A percentile compares a stretch with the other conserved stretches of the same genome.
phyloP scores from a whole-genome alignment of 1,140 invertebrate species.

The Lycorma delicatula region DNA sequence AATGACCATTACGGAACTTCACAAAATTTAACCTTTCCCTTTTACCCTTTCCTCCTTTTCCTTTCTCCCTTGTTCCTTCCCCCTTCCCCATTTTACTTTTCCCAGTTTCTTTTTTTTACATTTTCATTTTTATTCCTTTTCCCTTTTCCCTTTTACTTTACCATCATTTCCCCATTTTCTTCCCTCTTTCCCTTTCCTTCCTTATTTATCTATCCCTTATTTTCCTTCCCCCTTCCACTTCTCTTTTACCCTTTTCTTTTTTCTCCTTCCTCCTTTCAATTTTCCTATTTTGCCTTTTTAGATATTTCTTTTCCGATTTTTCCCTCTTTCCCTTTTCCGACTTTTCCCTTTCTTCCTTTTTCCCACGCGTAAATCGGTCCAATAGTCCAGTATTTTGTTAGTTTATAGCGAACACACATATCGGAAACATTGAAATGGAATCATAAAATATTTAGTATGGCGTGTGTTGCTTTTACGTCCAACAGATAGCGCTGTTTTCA shows the following conservation, averaged over 20 bases:
- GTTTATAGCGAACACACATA: too few relatives aligned
- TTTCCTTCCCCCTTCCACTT: conserved; percentile 2
- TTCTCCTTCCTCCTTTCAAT: too few relatives aligned
- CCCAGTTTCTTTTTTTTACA: too few relatives aligned
- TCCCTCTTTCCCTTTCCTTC: too few relatives aligned
- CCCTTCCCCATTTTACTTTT: background rate
- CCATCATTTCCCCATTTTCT: background rate
- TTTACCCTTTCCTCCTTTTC: conserved; percentile 37
- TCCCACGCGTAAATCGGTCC: background rate
- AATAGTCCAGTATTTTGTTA: too few relatives aligned
- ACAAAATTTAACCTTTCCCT: conserved; percentile 36
- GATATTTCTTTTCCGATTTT: too few relatives aligned
- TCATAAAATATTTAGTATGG: too few relatives aligned
- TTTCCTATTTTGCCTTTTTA: conserved; percentile 5
- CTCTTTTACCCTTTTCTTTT: background rate
- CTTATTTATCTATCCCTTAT: conserved; percentile 4
- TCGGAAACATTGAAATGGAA: too few relatives aligned
- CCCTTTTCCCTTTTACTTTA: background rate
- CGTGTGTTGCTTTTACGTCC: too few relatives aligned
- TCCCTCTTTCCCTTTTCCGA: too few relatives aligned
- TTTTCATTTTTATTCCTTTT: conserved; percentile 15
- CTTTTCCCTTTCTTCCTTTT: background rate
- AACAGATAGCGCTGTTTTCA: too few relatives aligned
- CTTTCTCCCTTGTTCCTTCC: conserved; percentile 9
- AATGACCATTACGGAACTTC: too few relatives aligned